A percentile compares a stretch with the other conserved stretches of the same genome.
Conservation (phyloP, 2,797 vertebrate species). For the Propithecus deckenii region DNA sequence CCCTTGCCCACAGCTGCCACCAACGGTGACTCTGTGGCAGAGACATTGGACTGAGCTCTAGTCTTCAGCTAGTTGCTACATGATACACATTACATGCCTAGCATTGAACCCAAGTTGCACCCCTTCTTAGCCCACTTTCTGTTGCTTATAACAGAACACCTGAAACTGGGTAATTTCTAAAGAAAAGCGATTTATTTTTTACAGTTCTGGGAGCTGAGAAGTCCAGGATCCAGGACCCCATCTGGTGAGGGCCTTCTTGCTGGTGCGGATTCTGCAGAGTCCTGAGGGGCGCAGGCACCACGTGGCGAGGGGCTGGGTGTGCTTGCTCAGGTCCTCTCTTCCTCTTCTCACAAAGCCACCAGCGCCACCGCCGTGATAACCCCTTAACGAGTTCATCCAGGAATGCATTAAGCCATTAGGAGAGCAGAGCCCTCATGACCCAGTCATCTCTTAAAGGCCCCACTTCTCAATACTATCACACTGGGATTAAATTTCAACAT, state of each 20-base stretch:
- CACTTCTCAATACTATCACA: not conserved
- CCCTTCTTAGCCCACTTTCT: accelerated
- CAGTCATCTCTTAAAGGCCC: not conserved
- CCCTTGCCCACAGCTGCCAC: not conserved
- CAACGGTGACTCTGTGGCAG: not conserved
- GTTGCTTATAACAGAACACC: not conserved
- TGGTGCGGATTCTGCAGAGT: not conserved
- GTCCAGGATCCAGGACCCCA: not conserved
- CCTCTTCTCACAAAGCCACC: not conserved
- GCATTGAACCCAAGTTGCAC: not conserved
- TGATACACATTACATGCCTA: not conserved
- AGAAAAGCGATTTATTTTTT: not conserved
- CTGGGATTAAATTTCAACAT: not conserved
- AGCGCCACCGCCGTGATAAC: not conserved
- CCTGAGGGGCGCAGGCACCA: not conserved
- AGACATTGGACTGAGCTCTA: not conserved
- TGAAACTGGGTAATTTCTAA: not conserved
- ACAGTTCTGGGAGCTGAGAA: not conserved
- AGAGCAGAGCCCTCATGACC: not conserved
- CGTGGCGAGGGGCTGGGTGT: accelerated
- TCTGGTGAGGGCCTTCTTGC: not conserved
- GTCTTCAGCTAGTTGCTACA: not conserved
- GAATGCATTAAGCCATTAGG: not conserved
- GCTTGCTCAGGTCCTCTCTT: not conserved
- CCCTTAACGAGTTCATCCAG: not conserved